Percentiles rank a stretch among this genome's conserved stretches.
These are phyloP conservation scores for Drosophila flavopinicola DNA, from an alignment of 2,888 invertebrate genomes.

Conservation along the genomic window DNA sequence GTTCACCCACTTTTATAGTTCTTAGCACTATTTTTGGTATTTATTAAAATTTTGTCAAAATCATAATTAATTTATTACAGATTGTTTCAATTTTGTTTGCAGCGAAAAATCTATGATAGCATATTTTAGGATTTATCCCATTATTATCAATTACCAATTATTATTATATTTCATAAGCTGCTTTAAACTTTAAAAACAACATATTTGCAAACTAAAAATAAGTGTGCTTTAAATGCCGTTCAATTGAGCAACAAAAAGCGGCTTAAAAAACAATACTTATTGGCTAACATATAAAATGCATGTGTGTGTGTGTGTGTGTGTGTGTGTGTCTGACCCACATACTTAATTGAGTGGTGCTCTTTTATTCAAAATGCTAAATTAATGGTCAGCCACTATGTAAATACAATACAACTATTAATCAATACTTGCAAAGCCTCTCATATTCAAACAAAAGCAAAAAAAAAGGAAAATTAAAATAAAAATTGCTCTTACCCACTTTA, in stretches of 20 bases:
- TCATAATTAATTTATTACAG: too few species aligned
- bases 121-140: too few species aligned
- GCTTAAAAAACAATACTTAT: conserved; percentile 17
- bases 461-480: conserved; percentile 9
- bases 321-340: conserved; percentile 21
- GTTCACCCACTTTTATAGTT: too few species aligned
- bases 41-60: too few species aligned
- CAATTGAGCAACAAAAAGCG: conserved; percentile 33
- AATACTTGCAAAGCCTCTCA: conserved; percentile 49
- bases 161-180: conserved; percentile 5
- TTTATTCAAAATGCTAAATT: conserved; percentile 68
- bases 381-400: conserved; percentile 51
- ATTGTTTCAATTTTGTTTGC: too few species aligned
- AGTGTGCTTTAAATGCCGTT: neutral
- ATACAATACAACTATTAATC: conserved; percentile 74
- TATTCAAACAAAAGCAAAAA: conserved; percentile 15
- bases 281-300: conserved; percentile 12
- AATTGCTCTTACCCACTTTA: conserved; percentile 57
- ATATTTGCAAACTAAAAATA: neutral
- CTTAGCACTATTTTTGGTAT: too few species aligned
- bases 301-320: neutral
- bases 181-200: neutral
- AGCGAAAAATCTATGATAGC: too few species aligned
- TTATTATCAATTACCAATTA: too few species aligned
- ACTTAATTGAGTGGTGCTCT: conserved; percentile 63